A percentile compares a stretch with the other conserved stretches of the same genome.
Conservation (phyloP, 2,797 vertebrate genomes). For the Paguma larvata region DNA sequence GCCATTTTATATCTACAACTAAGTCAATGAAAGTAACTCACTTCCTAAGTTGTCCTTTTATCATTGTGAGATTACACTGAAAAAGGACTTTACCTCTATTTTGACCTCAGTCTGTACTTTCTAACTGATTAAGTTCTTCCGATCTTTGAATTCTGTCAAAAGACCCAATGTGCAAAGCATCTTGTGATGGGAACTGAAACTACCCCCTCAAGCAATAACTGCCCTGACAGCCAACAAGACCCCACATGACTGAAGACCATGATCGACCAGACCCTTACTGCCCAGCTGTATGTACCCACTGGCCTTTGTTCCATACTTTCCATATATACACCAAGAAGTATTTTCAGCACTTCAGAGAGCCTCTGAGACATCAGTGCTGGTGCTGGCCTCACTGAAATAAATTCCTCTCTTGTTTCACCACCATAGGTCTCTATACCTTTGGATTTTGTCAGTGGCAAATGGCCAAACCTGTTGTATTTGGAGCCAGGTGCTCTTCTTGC, state of each 20-base stretch:
- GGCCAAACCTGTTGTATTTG: not conserved
- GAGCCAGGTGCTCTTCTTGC: not conserved
- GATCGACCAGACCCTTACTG: not conserved
- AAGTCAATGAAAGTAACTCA: not conserved
- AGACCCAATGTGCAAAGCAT: not conserved
- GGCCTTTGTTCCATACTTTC: not conserved
- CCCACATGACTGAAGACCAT: not conserved
- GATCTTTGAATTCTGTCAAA: not conserved
- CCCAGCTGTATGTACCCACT: not conserved
- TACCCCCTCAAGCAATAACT: not conserved
- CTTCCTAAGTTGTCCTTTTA: not conserved
- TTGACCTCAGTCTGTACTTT: not conserved
- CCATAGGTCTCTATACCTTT: not conserved
- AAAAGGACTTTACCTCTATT: not conserved
- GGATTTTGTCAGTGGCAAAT: not conserved
- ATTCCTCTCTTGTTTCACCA: not conserved
- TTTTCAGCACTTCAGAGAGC: not conserved
- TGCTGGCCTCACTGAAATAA: not conserved
- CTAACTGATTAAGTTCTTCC: not conserved
- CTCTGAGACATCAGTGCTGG: not conserved
- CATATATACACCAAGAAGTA: not conserved
- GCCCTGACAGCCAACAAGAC: not conserved
- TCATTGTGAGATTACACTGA: not conserved
- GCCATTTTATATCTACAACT: not conserved
- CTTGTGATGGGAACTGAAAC: not conserved